Base-by-base conservation (phyloP, 2,797 vertebrate species). In the Thalassophryne amazonica region DNA sequence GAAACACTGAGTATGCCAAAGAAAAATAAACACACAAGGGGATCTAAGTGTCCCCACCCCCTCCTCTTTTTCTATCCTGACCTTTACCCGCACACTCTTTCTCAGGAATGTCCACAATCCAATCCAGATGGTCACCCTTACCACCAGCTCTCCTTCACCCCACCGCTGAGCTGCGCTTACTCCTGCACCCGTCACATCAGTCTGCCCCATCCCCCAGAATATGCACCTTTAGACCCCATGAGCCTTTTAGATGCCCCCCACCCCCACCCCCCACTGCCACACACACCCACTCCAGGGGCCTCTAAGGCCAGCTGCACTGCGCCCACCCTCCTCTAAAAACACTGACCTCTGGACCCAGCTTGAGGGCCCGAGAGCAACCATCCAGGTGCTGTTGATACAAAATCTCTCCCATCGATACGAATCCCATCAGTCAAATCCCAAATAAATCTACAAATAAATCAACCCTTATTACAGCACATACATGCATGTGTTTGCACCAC, bases 101-200 rank as follows among this genome's bases (percentile, higher is more conserved):
- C 62, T 64, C 57, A 88, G 85, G 88, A 91, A 91, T 91, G 80
- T 88, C 76, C 88, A 80, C 86, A 90, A 90, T 88, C 83, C 81
- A 73, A 81, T 87, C 89, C 90, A 90, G 88, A 91, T 91, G 89
- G 87, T 84, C 81, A 69, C 65, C 64, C 64, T 77, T 73, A 63
- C 75, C 58, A 11, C 57, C 51, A 35, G 57, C 42, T 40, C 22
- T 25, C 47, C 45, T 60, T 56, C 48, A 49, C 25, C 70, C 60
- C 63, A 45, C 59, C 63, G 65, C 43, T 49, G 9, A 7, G 59
- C 53, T 62, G 52, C 59, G 8, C 50, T 42, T 36, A 69, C 62
- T 66, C 53, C 70, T 68, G 62, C 33, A 65, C 54, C 52, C 51
- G 49, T 66, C 59, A 43, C 60, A 58, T 49, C 57, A 20, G 10